A percentile compares a stretch with the other conserved stretches of the same genome.
Evolutionary conservation across 1,140 invertebrate species (phyloP).

Genomic region (Glossosoma conforme): DNA sequence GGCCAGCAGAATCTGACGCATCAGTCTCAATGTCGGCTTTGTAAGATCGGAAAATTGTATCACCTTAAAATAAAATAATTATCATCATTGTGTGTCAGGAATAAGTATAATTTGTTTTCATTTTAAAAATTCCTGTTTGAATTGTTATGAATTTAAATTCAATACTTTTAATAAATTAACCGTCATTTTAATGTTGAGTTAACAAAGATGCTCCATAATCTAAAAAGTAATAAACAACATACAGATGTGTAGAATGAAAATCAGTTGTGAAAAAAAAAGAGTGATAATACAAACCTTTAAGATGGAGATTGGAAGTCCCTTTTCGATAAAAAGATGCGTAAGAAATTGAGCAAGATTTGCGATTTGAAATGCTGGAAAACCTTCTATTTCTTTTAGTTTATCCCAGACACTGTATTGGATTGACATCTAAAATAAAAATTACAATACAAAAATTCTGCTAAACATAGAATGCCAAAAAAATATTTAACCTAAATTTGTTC

Average conservation of each 20-base stretch:
- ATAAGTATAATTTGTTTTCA: too few species aligned
- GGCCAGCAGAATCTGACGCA: constrained; percentile 65
- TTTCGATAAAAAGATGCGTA: constrained; percentile 73
- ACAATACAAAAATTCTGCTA: too few species aligned
- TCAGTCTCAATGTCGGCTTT: constrained; percentile 61
- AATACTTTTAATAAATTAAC: too few species aligned
- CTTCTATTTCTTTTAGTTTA: constrained; percentile 76
- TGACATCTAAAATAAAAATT: constrained; percentile 69
- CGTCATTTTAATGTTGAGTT: too few species aligned
- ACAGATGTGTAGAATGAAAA: too few species aligned
- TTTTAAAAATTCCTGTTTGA: too few species aligned
- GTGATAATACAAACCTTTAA: constrained; percentile 64
- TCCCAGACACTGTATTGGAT: constrained; percentile 91
- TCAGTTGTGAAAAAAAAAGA: too few species aligned
- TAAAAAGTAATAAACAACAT: too few species aligned
- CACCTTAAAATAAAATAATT: constrained; percentile 52
- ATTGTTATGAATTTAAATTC: too few species aligned
- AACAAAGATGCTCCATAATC: too few species aligned
- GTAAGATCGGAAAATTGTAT: constrained; percentile 77
- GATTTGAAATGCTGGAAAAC: constrained; percentile 57
- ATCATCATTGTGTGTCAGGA: too few species aligned
- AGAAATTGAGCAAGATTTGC: constrained; percentile 77
- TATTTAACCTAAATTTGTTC: constrained; percentile 2
- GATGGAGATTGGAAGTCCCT: constrained; percentile 74
- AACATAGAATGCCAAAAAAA: constrained; percentile 13